These are phyloP conservation scores for Ranitomeya imitator DNA, from an alignment of 2,113 vertebrate genomes.

Conservation along the genomic window DNA sequence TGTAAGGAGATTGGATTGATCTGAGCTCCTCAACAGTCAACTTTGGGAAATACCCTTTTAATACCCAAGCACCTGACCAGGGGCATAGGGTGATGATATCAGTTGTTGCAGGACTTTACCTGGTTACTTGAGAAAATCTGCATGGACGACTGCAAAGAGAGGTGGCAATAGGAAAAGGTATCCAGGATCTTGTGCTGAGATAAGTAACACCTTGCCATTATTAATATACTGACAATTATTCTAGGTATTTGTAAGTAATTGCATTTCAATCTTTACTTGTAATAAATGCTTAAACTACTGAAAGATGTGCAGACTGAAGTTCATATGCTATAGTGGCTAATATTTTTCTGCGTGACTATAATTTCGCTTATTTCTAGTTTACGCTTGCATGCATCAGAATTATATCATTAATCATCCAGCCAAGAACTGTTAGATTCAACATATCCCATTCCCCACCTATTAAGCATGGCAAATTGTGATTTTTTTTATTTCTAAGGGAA, in stretches of 20 bases:
- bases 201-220: neutral
- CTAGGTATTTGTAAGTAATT: neutral
- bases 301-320: neutral
- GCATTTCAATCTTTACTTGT: neutral
- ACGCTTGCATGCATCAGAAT: neutral
- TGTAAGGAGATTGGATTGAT: no score
- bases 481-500: neutral
- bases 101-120: no score
- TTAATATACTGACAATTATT: neutral
- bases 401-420: conserved; percentile 23
- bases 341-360: neutral
- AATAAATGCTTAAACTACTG: neutral
- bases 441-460: neutral
- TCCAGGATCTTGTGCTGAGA: neutral
- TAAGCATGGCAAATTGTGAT: neutral
- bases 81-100: no score
- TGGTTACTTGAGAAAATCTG: no score
- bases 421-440: neutral
- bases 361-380: neutral
- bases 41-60: no score
- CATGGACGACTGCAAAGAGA: no score
- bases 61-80: no score
- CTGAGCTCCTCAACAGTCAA: no score
- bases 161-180: no score
- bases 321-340: neutral